Evolutionary conservation across 2,113 vertebrate species (phyloP), one percentile per base, ranked within the genome.

Genomic region (Malaclemys terrapin): DNA sequence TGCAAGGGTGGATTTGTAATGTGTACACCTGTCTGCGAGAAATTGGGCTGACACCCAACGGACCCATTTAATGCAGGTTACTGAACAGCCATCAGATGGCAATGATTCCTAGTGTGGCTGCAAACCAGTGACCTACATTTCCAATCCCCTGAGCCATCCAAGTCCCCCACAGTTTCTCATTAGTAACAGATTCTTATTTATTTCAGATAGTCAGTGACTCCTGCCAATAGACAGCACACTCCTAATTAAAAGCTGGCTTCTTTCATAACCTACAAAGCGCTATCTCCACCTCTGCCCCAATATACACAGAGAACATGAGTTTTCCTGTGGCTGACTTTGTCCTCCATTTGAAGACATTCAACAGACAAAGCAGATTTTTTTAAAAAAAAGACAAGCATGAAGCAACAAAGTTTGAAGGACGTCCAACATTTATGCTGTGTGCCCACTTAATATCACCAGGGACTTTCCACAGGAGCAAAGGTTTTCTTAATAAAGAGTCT

Each of bases 401-500:
- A 98, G 95, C 95, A 98, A 90, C 56, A 59, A 97, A 97, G 97
- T 98, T 97, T 97, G 98, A 98, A 96, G 97, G 97, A 92, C 97
- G 97, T 98, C 95, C 97, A 97, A 95, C 96, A 98, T 98, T 98
- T 97, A 98, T 96, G 96, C 94, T 62, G 65, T 94, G 95, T 47
- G 94, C 85, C 91, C 89, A 91, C 82, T 95, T 95, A 86, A 20
- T 92, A 96, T 87, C 97, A 85, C 96, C 4, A 50, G 96, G 95
- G 98, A 96, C 78, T 42, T 72, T 91, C 93, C 94, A 88, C 12
- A 6, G 88, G 97, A 93, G 97, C 96, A 96, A 97, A 97, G 97
- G 96, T 96, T 97, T 98, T 96, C 96, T 96, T 96, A 95, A 98
- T 96, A 97, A 97, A 98, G 97, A 96, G 96, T 97, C 97, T 98